Conservation (phyloP, 2,113 vertebrate species). For the Myotis brandtii region DNA sequence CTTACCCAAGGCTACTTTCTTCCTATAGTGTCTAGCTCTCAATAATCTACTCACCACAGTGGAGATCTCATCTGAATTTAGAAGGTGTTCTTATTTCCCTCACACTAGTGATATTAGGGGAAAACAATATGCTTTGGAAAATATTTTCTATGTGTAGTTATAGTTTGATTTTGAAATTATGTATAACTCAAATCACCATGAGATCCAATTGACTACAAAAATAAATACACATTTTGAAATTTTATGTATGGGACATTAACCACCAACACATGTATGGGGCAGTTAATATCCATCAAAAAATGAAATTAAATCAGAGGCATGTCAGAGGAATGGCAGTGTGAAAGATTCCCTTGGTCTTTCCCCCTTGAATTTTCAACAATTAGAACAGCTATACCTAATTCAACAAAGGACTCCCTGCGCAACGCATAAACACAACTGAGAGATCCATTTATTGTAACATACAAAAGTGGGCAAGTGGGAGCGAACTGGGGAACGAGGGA, state of each 20-base stretch:
- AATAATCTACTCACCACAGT: background rate
- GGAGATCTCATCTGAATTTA: background rate
- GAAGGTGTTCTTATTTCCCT: background rate
- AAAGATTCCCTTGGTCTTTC: background rate
- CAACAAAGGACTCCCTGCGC: background rate
- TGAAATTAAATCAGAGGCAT: background rate
- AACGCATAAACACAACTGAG: background rate
- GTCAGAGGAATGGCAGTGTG: background rate
- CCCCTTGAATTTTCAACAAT: background rate
- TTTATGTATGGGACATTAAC: background rate
- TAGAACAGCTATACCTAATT: background rate
- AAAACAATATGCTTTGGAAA: background rate
- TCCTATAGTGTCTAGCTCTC: background rate
- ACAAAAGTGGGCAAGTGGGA: background rate
- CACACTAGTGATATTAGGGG: background rate
- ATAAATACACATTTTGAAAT: background rate
- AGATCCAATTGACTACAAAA: background rate
- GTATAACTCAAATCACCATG: background rate
- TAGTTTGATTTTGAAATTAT: background rate
- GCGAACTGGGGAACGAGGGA: background rate
- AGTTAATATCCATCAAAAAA: background rate
- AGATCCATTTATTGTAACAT: background rate
- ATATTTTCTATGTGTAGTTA: background rate
- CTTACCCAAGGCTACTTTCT: conserved; percentile 5
- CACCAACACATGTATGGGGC: background rate